A percentile compares a stretch with the other conserved stretches of the same genome.
Evolutionary conservation across 2,797 vertebrate genomes (phyloP).

Genomic region (Glyptemys insculpta): DNA sequence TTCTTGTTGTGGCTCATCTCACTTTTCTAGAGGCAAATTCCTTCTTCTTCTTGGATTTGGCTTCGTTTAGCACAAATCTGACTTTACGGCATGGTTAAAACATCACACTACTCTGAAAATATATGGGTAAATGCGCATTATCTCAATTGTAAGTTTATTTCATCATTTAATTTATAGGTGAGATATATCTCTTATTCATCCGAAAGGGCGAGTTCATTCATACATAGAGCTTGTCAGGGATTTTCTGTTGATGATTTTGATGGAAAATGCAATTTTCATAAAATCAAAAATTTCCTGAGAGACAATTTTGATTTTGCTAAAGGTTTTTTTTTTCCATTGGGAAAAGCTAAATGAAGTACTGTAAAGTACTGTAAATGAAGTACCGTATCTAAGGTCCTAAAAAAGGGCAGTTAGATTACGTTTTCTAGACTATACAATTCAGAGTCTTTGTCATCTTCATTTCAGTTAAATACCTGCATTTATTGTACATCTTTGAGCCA

Average conservation of each 20-base stretch:
- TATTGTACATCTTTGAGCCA: accelerated
- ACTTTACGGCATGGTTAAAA: neutral
- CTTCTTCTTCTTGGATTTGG: neutral
- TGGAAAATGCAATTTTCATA: no score
- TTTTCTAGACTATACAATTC: neutral
- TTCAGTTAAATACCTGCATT: neutral
- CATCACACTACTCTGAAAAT: neutral
- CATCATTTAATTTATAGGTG: neutral
- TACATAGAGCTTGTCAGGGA: neutral
- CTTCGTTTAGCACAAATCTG: neutral
- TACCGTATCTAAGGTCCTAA: neutral
- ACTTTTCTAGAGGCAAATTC: neutral
- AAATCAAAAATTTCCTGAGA: no score
- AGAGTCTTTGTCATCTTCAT: neutral
- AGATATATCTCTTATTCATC: neutral
- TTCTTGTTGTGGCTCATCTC: neutral
- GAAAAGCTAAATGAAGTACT: neutral
- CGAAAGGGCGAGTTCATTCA: neutral
- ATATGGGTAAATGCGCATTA: neutral
- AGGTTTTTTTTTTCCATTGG: neutral
- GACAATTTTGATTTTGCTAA: no score
- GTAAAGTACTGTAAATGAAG: neutral
- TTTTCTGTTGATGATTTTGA: neutral
- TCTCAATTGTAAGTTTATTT: neutral
- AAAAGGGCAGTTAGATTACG: neutral